A percentile compares a stretch with the other conserved stretches of the same genome.
Conservation (phyloP, 2,113 vertebrate species). For the Amphilophus citrinellus region DNA sequence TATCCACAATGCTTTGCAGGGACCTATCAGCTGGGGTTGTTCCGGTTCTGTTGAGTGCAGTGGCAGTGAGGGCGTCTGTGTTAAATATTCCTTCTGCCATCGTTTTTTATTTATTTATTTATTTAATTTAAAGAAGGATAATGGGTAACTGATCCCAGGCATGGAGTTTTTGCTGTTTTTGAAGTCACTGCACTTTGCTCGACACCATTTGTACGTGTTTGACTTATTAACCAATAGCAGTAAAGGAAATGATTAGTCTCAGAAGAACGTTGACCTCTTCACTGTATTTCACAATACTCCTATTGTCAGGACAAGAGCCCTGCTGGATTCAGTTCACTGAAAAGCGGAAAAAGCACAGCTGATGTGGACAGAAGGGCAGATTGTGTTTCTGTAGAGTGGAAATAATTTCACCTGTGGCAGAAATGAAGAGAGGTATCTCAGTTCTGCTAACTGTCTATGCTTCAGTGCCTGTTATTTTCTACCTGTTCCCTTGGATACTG, state of each 20-base stretch:
- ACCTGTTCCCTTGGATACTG: conserved; percentile 73
- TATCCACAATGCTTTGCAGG: conserved; percentile 42
- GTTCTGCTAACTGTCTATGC: conserved; percentile 46
- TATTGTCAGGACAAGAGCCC: background rate
- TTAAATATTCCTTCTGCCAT: background rate
- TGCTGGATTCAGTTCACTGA: background rate
- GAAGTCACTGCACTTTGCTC: background rate
- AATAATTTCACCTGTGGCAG: background rate
- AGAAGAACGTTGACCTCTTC: conserved; percentile 49
- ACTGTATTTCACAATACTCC: conserved; percentile 20
- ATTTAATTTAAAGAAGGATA: background rate
- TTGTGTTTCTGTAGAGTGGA: background rate
- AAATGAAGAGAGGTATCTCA: conserved; percentile 47
- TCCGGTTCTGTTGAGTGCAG: background rate
- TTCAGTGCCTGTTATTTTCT: conserved; percentile 59
- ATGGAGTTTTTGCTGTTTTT: fast-evolving
- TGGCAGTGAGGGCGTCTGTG: background rate
- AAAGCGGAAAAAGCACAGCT: background rate
- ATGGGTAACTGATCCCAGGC: background rate
- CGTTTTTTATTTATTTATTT: background rate
- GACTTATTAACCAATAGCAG: conserved; percentile 18
- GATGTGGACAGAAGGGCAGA: background rate
- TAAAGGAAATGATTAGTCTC: background rate
- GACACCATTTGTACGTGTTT: background rate
- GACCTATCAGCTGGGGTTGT: background rate